phyloP scores from a whole-genome alignment of 2,797 vertebrate species.

The Hydrophis major region DNA sequence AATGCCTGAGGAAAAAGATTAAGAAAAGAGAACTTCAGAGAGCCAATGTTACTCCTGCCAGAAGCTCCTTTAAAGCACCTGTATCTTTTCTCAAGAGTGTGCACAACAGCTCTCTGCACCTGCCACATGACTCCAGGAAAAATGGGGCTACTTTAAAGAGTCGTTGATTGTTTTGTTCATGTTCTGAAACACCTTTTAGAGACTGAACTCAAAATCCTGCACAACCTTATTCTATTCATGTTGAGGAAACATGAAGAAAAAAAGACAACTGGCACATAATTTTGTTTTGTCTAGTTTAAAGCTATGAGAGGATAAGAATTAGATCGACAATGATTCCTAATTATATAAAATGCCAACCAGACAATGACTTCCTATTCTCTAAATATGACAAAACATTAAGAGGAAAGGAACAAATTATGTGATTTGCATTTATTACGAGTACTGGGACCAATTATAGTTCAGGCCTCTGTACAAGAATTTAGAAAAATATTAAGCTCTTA shows the following conservation, averaged over 20 bases:
- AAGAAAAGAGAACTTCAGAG: background rate
- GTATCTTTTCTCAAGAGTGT: background rate
- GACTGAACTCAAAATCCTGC: background rate
- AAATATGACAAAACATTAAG: background rate
- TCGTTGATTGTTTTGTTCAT: background rate
- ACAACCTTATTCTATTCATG: background rate
- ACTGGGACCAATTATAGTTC: background rate
- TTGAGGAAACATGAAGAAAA: rapidly evolving
- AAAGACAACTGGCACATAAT: background rate
- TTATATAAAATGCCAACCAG: background rate
- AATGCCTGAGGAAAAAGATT: background rate
- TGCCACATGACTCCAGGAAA: background rate
- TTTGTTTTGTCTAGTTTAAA: background rate
- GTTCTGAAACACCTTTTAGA: background rate
- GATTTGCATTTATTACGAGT: background rate
- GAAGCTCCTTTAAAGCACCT: background rate
- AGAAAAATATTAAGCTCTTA: background rate
- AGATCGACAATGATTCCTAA: background rate
- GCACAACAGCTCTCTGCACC: background rate
- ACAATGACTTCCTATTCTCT: background rate
- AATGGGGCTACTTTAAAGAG: background rate
- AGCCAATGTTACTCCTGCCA: background rate
- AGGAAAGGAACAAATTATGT: background rate
- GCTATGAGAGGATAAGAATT: background rate
- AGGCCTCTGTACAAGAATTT: background rate